Conservation (phyloP, 1,140 invertebrate genomes). For the Scaptodrosophila lebanonensis region DNA sequence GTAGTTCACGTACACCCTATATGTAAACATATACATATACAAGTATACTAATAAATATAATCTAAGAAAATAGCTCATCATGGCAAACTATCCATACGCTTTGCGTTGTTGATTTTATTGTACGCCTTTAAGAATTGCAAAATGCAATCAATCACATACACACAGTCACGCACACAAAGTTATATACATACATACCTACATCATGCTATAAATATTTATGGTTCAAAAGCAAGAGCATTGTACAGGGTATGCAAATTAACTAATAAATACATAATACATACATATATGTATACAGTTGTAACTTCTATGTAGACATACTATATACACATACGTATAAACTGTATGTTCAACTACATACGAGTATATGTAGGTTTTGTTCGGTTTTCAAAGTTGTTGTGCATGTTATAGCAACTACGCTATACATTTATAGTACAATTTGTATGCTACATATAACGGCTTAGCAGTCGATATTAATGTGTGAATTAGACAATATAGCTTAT, state of each 20-base stretch:
- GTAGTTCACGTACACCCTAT: constrained; percentile 16
- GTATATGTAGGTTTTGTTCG: constrained; percentile 49
- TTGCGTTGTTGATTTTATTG: constrained; percentile 6
- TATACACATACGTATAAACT: background rate
- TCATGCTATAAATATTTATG: constrained; percentile 2
- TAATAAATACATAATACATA: constrained; percentile 3
- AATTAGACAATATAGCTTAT: constrained; percentile 76
- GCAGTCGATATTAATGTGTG: constrained; percentile 69
- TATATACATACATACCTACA: background rate
- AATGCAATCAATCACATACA: constrained; percentile 65
- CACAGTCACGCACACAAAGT: background rate
- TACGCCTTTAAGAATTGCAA: constrained; percentile 70
- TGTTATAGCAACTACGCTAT: constrained; percentile 11
- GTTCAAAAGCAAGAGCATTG: constrained; percentile 49
- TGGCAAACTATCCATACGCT: constrained; percentile 6
- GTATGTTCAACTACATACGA: no score
- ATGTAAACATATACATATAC: constrained; percentile 11
- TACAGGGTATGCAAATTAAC: constrained; percentile 46
- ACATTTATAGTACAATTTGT: background rate
- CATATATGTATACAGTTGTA: no score
- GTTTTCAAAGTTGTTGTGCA: constrained; percentile 51
- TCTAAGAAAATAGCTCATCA: no score
- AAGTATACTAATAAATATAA: background rate
- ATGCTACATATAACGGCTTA: constrained; percentile 21
- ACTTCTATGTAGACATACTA: background rate